Evolutionary conservation across 2,888 invertebrate species (phyloP).

Genomic region (Perithous albicinctus): DNA sequence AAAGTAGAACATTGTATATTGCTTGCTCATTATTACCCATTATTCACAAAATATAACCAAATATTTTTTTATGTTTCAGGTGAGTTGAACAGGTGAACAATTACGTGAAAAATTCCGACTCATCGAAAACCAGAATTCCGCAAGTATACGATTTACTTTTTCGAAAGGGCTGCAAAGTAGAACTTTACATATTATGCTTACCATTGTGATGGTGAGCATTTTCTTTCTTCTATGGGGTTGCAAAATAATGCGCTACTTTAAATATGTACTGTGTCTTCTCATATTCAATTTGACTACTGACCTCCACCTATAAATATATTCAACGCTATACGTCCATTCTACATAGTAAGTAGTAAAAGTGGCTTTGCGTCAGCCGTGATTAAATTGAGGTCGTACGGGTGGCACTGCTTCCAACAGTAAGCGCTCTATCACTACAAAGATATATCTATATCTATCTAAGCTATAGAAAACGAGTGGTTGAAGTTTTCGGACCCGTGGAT

Average conservation of each 20-base stretch:
- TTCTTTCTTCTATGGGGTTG: not conserved
- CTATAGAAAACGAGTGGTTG: slow-evolving; percentile 45
- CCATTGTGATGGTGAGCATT: not conserved
- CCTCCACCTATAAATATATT: not conserved
- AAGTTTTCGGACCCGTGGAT: slow-evolving; percentile 21
- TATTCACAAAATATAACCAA: too few species aligned
- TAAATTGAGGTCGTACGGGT: slow-evolving; percentile 23
- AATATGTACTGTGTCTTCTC: not conserved
- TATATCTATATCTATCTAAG: slow-evolving; percentile 18
- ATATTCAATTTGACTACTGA: slow-evolving; percentile 24
- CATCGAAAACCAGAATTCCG: too few species aligned
- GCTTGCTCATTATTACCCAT: too few species aligned
- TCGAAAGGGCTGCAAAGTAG: too few species aligned
- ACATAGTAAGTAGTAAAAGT: slow-evolving; percentile 32
- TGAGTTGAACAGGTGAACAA: too few species aligned
- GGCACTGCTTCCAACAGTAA: not conserved
- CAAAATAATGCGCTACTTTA: not conserved
- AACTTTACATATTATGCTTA: too few species aligned
- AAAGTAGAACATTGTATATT: too few species aligned
- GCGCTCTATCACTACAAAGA: slow-evolving; percentile 13
- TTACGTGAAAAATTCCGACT: too few species aligned
- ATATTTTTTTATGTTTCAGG: too few species aligned
- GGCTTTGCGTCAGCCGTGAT: slow-evolving; percentile 39
- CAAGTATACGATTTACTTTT: too few species aligned
- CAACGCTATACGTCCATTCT: not conserved